These are phyloP conservation scores for Wiebesia pumilae DNA, from an alignment of 1,140 invertebrate species.

Conservation along the genomic window DNA sequence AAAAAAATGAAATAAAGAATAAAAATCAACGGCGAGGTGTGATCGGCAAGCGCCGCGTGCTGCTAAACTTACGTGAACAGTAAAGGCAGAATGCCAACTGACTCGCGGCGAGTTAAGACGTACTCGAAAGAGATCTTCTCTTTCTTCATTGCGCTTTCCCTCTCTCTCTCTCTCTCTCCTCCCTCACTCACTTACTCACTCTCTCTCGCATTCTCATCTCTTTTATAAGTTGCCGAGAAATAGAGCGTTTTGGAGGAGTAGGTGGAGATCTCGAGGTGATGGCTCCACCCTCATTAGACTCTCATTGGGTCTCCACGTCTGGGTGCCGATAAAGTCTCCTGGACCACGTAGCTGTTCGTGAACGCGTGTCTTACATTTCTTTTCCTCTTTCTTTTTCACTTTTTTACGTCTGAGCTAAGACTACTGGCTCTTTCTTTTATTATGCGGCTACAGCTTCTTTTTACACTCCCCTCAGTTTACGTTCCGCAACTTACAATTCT, in stretches of 20 bases:
- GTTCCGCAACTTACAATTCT: neutral
- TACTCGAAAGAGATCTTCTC: constrained; percentile 63
- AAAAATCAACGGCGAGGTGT: neutral
- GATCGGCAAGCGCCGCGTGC: neutral
- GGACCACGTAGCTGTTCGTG: neutral
- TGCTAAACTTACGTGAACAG: neutral
- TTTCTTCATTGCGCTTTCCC: neutral
- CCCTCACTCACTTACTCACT: neutral
- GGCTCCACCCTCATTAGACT: constrained; percentile 72
- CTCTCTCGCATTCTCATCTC: neutral
- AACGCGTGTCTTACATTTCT: neutral
- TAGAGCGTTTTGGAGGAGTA: constrained; percentile 72
- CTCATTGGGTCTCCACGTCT: constrained; percentile 64
- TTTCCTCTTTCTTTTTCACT: neutral
- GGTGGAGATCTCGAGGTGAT: constrained; percentile 70
- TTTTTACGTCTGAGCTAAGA: neutral
- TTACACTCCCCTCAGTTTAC: neutral
- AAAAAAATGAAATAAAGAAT: neutral
- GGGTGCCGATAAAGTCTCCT: neutral
- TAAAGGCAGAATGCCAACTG: constrained; percentile 71
- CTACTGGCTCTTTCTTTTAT: neutral
- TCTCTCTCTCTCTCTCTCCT: neutral
- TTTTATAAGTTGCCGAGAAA: constrained; percentile 61
- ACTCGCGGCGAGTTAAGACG: constrained; percentile 70
- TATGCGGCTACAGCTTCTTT: neutral